Percentiles rank a stretch among this genome's conserved stretches.
phyloP scores from a whole-genome alignment of 1,140 invertebrate species.

The Thrips palmi region DNA sequence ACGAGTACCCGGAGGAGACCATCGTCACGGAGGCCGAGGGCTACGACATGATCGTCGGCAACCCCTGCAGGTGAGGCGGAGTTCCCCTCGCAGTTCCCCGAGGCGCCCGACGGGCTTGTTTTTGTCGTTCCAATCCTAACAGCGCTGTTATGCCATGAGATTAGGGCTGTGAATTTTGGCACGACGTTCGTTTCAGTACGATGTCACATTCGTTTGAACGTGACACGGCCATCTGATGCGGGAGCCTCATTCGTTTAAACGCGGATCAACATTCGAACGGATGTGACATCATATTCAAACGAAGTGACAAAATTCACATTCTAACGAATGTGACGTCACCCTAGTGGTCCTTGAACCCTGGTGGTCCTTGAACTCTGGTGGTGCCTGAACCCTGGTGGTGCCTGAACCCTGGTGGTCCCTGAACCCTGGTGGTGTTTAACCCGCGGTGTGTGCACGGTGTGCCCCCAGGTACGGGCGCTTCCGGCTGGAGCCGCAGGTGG shows the following conservation, averaged over 20 bases:
- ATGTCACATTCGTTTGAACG: too few species aligned
- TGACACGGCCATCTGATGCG: too few species aligned
- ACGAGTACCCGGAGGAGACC: slow-evolving; percentile 28
- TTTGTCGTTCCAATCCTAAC: too few species aligned
- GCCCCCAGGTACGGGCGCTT: slow-evolving; percentile 23
- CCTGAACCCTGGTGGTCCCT: neutral
- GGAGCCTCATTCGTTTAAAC: too few species aligned
- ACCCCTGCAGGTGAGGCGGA: too few species aligned
- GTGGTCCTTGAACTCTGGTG: neutral
- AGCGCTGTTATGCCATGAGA: too few species aligned
- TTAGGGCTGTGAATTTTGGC: too few species aligned
- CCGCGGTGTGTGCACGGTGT: neutral
- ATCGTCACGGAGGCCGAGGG: slow-evolving; percentile 32
- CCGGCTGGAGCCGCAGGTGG: slow-evolving; percentile 28
- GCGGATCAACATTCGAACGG: too few species aligned
- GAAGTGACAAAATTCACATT: neutral
- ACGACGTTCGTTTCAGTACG: too few species aligned
- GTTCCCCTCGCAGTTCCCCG: too few species aligned
- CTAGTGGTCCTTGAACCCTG: neutral
- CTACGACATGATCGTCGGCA: slow-evolving; percentile 27
- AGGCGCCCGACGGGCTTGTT: too few species aligned
- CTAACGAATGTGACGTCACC: slow-evolving; percentile 1
- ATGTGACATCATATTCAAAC: neutral
- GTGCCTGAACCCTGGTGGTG: neutral
- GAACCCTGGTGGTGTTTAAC: neutral